These are phyloP conservation scores for Muscidifurax raptorellus DNA, from an alignment of 1,140 invertebrate genomes.

Conservation along the genomic window DNA sequence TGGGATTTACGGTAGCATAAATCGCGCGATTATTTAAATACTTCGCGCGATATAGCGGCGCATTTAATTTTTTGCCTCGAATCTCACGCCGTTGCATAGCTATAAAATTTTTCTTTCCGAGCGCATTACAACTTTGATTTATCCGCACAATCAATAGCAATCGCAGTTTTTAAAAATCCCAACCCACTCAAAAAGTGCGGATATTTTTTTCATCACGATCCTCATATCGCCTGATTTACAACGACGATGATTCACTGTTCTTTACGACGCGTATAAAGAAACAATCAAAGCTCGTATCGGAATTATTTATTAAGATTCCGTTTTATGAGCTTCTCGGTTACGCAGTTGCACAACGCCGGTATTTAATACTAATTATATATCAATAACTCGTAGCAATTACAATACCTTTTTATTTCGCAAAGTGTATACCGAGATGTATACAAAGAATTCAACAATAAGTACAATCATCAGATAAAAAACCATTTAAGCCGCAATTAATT, in stretches of 20 bases:
- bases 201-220: not conserved
- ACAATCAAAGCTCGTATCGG: not conserved
- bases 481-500: no score
- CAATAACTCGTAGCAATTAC: no score
- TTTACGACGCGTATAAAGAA: not conserved
- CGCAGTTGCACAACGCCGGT: no score
- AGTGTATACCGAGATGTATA: no score
- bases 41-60: not conserved
- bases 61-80: not conserved
- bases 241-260: not conserved
- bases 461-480: no score
- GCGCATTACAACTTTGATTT: not conserved
- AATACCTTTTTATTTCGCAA: no score
- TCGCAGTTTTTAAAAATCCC: not conserved
- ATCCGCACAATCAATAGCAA: not conserved
- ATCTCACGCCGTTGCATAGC: not conserved
- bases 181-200: not conserved
- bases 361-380: no score
- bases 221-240: not conserved
- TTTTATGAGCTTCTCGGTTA: no score
- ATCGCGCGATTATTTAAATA: not conserved
- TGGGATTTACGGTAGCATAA: not conserved
- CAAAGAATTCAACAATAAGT: no score
- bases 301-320: slow-evolving; percentile 1
- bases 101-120: not conserved